Conservation (phyloP, 64 coral and sea anemone species). For the Actinia equina region DNA sequence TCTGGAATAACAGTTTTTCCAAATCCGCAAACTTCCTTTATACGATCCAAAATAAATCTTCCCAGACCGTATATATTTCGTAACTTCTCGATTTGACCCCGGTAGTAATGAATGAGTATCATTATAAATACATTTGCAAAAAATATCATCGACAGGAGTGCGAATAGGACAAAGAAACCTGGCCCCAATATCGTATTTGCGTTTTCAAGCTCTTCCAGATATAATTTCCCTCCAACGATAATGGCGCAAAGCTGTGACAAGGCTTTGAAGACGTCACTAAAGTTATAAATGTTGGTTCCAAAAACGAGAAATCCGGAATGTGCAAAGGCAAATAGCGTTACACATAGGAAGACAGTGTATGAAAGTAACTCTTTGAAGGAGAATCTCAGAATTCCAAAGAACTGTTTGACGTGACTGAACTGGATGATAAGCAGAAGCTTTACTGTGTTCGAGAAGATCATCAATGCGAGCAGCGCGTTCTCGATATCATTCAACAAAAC, state of each 20-base stretch:
- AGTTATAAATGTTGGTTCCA: neutral
- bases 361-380: conserved; percentile 7
- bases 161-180: conserved; percentile 10
- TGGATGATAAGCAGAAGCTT: conserved; percentile 26
- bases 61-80: conserved; percentile 9
- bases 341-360: neutral
- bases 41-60: conserved; percentile 21
- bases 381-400: conserved; percentile 19
- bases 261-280: neutral
- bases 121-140: conserved; percentile 38
- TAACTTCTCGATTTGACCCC: too few species aligned
- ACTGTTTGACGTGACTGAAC: conserved; percentile 33
- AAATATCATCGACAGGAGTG: conserved; percentile 6
- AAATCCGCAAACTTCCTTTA: conserved; percentile 15
- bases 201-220: neutral
- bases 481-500: conserved; percentile 30
- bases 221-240: neutral
- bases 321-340: conserved; percentile 24
- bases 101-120: conserved; percentile 39
- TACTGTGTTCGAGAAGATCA: conserved; percentile 50
- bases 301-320: conserved; percentile 42
- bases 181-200: conserved; percentile 2
- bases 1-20: neutral
- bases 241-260: conserved; percentile 12
- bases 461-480: conserved; percentile 20